Percentiles rank a stretch among this genome's conserved stretches.
Evolutionary conservation across 1,140 invertebrate species (phyloP).

Genomic region (Pantala flavescens): DNA sequence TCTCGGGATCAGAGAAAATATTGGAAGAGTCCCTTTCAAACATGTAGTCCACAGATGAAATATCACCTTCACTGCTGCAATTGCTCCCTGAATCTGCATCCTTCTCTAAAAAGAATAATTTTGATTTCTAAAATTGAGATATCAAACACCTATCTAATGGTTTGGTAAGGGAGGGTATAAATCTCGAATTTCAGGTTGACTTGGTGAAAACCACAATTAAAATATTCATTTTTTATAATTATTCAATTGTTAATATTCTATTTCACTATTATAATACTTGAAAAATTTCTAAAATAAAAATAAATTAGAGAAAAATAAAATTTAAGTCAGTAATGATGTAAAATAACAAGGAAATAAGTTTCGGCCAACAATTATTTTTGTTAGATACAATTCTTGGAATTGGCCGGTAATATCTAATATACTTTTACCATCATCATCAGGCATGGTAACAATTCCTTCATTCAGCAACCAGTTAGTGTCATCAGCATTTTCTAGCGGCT

Average conservation of each 20-base stretch:
- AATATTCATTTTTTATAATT: too few relatives aligned
- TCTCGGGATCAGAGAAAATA: constrained; percentile 47
- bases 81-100: background rate
- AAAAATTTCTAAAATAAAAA: too few relatives aligned
- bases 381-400: background rate
- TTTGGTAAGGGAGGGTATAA: background rate
- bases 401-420: too few relatives aligned
- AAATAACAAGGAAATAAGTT: too few relatives aligned
- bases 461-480: background rate
- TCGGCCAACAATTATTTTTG: too few relatives aligned
- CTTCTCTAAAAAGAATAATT: background rate
- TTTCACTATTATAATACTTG: too few relatives aligned
- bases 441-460: background rate
- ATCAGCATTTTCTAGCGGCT: background rate
- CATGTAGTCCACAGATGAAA: constrained; percentile 28
- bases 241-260: too few relatives aligned
- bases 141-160: background rate
- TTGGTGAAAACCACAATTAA: too few relatives aligned
- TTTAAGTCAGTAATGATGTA: too few relatives aligned
- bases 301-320: too few relatives aligned
- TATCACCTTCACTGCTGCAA: background rate
- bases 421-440: background rate
- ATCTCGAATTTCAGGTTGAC: background rate
- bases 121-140: background rate
- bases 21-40: constrained; percentile 32